Percentiles rank a stretch among this genome's conserved stretches.
Evolutionary conservation across 1,140 invertebrate species (phyloP).

Genomic region (Anoplophora glabripennis): DNA sequence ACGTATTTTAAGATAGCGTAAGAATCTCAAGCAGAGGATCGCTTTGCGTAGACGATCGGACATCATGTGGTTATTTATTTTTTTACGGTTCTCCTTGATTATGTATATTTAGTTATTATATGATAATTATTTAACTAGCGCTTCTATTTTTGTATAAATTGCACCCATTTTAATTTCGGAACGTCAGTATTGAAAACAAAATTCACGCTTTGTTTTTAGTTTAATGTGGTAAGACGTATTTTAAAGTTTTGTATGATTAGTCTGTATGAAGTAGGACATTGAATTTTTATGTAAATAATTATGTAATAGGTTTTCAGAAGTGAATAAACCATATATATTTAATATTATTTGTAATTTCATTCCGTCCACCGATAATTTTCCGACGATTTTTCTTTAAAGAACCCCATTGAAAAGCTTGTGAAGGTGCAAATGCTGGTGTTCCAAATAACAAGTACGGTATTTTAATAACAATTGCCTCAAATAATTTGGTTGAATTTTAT

Average conservation of each 20-base stretch:
- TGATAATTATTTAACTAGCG: neutral
- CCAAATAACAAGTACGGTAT: no score
- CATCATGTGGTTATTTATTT: slow-evolving; percentile 14
- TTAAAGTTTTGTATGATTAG: slow-evolving; percentile 20
- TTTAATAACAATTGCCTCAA: no score
- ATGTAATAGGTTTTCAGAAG: slow-evolving; percentile 25
- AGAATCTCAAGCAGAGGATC: neutral
- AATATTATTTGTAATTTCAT: slow-evolving; percentile 9
- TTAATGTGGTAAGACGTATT: slow-evolving; percentile 3
- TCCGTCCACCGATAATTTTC: neutral
- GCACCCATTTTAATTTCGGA: no score
- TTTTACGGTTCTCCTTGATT: neutral
- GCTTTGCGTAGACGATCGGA: neutral
- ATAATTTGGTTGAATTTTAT: no score
- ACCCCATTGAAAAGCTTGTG: no score
- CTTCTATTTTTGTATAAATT: slow-evolving; percentile 12
- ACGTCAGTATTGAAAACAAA: no score
- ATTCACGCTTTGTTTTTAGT: no score
- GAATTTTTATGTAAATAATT: slow-evolving; percentile 26
- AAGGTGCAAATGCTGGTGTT: no score
- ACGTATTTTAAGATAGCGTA: slow-evolving; percentile 14
- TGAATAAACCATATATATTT: slow-evolving; percentile 31
- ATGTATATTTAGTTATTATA: neutral
- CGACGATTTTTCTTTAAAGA: no score
- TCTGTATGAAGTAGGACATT: slow-evolving; percentile 10